phyloP scores from a whole-genome alignment of 2,797 vertebrate genomes.

The Gymnocypris eckloni region DNA sequence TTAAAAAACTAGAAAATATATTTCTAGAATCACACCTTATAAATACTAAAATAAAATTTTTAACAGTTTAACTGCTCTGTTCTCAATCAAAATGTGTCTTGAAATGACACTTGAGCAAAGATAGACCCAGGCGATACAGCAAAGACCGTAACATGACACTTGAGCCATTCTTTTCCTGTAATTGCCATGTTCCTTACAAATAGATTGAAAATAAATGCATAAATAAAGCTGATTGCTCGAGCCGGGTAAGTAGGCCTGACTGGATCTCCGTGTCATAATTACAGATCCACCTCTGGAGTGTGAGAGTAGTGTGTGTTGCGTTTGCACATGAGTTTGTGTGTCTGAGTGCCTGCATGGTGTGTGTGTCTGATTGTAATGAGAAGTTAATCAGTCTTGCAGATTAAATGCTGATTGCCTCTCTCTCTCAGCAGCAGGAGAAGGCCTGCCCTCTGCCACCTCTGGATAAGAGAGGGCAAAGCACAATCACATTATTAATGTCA shows the following conservation, averaged over 20 bases:
- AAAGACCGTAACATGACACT: not conserved
- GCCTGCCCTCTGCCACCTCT: slow-evolving; percentile 51
- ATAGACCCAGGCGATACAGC: slow-evolving; percentile 2
- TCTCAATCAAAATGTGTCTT: slow-evolving; percentile 40
- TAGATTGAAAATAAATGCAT: slow-evolving; percentile 21
- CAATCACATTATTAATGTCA: slow-evolving; percentile 70
- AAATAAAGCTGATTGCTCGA: slow-evolving; percentile 36
- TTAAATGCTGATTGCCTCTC: slow-evolving; percentile 73
- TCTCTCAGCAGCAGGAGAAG: slow-evolving; percentile 53
- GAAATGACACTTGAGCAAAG: not conserved
- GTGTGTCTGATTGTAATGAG: slow-evolving; percentile 69
- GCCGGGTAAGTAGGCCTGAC: not conserved
- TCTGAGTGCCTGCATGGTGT: slow-evolving; percentile 43
- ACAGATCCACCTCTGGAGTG: slow-evolving; percentile 43
- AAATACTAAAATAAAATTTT: not conserved
- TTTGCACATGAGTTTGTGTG: slow-evolving; percentile 33
- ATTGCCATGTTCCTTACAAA: slow-evolving; percentile 38
- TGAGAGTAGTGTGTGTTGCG: not conserved
- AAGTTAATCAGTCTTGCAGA: slow-evolving; percentile 79
- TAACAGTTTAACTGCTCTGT: slow-evolving; percentile 24
- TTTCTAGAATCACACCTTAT: not conserved
- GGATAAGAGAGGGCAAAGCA: slow-evolving; percentile 58
- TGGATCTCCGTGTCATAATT: slow-evolving; percentile 35
- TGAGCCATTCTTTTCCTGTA: slow-evolving; percentile 12
- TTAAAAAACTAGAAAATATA: not conserved